Evolutionary conservation across 1,140 invertebrate species (phyloP).

Genomic region (Diachasma alloeum): DNA sequence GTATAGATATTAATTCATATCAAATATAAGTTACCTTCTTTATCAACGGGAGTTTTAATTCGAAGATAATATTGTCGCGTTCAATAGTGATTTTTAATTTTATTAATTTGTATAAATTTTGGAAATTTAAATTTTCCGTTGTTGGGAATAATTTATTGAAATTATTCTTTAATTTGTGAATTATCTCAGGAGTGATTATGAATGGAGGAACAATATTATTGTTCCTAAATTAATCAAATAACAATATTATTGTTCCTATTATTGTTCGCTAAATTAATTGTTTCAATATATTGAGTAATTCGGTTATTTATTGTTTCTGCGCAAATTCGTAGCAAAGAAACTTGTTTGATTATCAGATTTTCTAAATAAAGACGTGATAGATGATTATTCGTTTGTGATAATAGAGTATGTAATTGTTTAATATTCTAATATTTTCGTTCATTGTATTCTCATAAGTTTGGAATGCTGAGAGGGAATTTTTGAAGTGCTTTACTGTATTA

Average conservation of each 20-base stretch:
- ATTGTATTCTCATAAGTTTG: constrained; percentile 33
- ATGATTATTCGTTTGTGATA: background rate
- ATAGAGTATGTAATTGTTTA: constrained; percentile 30
- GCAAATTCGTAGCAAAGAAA: constrained; percentile 23
- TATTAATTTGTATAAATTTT: background rate
- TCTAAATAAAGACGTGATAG: background rate
- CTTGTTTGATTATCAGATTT: background rate
- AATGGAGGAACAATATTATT: constrained; percentile 48
- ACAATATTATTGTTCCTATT: no score
- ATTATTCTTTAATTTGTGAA: constrained; percentile 34
- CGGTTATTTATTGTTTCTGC: constrained; percentile 40
- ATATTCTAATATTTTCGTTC: constrained; percentile 32
- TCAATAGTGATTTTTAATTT: background rate
- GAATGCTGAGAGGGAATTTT: constrained; percentile 25
- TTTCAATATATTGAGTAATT: constrained; percentile 37
- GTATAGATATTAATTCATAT: background rate
- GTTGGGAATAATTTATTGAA: constrained; percentile 12
- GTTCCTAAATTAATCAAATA: no score
- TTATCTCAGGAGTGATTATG: constrained; percentile 39
- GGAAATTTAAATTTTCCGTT: background rate
- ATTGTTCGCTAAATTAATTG: constrained; percentile 44
- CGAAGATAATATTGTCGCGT: background rate
- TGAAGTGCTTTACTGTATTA: constrained; percentile 30
- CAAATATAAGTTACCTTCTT: background rate
- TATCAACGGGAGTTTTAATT: background rate